Evolutionary conservation across 2,113 vertebrate genomes (phyloP).

Genomic region (Smithornis capensis): DNA sequence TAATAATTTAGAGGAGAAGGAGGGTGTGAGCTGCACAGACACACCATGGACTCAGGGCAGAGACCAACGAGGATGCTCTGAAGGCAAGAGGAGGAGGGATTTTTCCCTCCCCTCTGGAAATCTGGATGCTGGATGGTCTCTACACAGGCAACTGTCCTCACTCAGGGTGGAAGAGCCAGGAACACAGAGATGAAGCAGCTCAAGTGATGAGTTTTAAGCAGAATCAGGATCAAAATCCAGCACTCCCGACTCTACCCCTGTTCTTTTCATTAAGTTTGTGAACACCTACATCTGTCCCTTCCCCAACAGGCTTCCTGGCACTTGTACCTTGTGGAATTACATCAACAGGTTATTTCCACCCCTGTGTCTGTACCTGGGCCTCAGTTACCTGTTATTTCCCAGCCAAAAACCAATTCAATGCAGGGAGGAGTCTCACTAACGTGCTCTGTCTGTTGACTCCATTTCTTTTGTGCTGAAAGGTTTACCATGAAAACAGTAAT

Average conservation of each 20-base stretch:
- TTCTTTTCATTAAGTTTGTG: not conserved
- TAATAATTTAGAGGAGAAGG: constrained; percentile 52
- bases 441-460: not conserved
- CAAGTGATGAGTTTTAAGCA: not conserved
- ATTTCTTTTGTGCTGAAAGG: not conserved
- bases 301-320: not conserved
- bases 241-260: not conserved
- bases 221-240: not conserved
- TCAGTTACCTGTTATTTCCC: not conserved
- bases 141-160: not conserved
- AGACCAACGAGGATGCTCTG: not conserved
- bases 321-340: not conserved
- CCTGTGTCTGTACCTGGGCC: not conserved
- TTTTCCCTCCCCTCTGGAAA: not conserved
- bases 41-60: not conserved
- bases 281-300: not conserved
- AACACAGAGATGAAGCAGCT: not conserved
- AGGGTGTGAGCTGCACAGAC: not conserved
- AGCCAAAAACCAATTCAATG: not conserved
- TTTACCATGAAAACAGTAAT: not conserved
- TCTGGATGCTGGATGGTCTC: not conserved
- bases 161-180: not conserved
- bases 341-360: not conserved
- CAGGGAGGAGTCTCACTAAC: not conserved
- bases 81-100: not conserved